These are phyloP conservation scores for Tortricodes alternella DNA, from an alignment of 2,888 invertebrate species.

Conservation along the genomic window DNA sequence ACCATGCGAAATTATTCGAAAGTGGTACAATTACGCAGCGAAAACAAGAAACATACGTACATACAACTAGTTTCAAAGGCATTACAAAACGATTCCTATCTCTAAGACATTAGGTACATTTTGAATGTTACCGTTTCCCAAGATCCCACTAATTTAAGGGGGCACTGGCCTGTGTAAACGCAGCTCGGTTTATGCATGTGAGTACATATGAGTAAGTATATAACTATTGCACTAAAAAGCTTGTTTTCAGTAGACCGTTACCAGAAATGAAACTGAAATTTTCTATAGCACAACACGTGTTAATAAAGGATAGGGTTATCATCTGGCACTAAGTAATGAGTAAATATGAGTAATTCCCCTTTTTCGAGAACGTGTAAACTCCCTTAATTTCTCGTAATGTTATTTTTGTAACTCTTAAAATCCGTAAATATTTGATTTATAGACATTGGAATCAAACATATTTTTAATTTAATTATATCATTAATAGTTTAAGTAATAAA, in stretches of 20 bases:
- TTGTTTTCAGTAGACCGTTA: constrained; percentile 50
- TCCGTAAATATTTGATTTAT: too few relatives aligned
- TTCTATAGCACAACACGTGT: constrained; percentile 3
- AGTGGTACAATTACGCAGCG: constrained; percentile 28
- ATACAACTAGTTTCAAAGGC: constrained; percentile 6
- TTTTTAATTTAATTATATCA: too few relatives aligned
- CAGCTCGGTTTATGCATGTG: constrained; percentile 43
- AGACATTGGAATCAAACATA: too few relatives aligned
- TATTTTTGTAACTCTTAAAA: too few relatives aligned
- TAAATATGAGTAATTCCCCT: too few relatives aligned
- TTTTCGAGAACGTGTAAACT: too few relatives aligned
- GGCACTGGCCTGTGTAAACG: constrained; percentile 43
- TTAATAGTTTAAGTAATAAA: too few relatives aligned
- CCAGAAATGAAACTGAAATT: constrained; percentile 46
- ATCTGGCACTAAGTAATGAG: too few relatives aligned
- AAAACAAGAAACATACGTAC: constrained; percentile 19
- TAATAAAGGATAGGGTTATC: neutral
- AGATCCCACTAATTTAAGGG: constrained; percentile 35
- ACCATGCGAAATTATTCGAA: constrained; percentile 27
- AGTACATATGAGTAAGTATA: constrained; percentile 44
- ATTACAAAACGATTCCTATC: constrained; percentile 1
- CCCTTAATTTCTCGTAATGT: too few relatives aligned
- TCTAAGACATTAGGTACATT: constrained; percentile 13
- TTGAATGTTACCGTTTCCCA: neutral
- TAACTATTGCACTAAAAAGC: constrained; percentile 40